Percentiles rank a stretch among this genome's conserved stretches.
Evolutionary conservation across 2,113 vertebrate genomes (phyloP).

Genomic region (Cynopterus brachyotis): DNA sequence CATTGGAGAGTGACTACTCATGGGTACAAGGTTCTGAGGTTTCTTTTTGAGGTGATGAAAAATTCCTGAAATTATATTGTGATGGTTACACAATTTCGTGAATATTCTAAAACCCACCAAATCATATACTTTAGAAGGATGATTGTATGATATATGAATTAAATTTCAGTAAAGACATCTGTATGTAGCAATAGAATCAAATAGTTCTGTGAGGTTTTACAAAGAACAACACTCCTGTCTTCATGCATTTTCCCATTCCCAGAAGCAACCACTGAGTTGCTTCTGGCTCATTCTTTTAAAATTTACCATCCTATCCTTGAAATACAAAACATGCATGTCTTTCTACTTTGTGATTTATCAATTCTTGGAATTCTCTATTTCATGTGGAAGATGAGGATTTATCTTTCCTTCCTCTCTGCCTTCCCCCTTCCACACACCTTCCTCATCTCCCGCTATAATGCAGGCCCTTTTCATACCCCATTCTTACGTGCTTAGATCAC

Average conservation of each 20-base stretch:
- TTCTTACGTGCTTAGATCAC: neutral
- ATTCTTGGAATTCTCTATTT: neutral
- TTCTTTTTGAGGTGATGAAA: neutral
- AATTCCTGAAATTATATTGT: neutral
- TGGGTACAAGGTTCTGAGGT: neutral
- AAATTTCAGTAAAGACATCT: neutral
- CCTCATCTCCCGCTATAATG: fast-evolving
- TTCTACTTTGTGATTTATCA: neutral
- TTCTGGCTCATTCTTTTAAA: neutral
- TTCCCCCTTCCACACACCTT: no score
- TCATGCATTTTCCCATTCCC: neutral
- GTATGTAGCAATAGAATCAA: neutral
- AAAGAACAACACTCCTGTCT: neutral
- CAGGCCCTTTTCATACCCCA: neutral
- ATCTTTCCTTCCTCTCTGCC: neutral
- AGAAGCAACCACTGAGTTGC: neutral
- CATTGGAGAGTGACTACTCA: neutral
- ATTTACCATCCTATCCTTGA: neutral
- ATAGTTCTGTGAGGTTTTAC: neutral
- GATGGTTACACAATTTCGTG: neutral
- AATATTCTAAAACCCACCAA: neutral
- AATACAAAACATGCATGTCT: neutral
- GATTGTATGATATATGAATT: neutral
- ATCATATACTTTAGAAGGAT: neutral
- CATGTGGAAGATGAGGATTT: neutral